Percentiles rank a stretch among this genome's conserved stretches.
Evolutionary conservation across 2,113 vertebrate genomes (phyloP).

Genomic region (Albula goreensis): DNA sequence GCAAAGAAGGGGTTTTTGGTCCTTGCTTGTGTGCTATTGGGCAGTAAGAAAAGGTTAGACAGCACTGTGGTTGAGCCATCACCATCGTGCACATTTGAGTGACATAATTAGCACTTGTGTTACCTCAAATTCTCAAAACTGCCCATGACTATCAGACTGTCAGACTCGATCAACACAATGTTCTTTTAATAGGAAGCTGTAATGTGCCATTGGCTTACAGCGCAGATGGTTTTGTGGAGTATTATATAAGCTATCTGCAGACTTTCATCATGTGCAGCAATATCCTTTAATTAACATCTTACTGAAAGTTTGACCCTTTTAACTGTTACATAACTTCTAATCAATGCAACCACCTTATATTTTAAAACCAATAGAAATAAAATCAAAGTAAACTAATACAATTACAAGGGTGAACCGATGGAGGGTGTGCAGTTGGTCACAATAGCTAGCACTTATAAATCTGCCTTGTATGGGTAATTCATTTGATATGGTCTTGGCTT

Average conservation of each 20-base stretch:
- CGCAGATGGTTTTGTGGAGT: background rate
- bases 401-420: no score
- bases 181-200: background rate
- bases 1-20: background rate
- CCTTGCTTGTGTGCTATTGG: background rate
- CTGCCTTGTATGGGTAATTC: no score
- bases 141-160: background rate
- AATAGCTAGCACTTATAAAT: no score
- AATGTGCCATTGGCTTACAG: background rate
- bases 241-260: background rate
- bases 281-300: background rate
- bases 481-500: no score
- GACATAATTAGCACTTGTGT: background rate
- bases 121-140: background rate
- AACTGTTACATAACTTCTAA: background rate
- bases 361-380: no score
- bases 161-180: background rate
- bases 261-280: background rate
- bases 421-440: no score
- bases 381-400: no score
- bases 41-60: background rate
- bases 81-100: background rate
- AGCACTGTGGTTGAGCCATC: background rate
- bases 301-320: background rate
- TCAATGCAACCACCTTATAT: background rate